phyloP scores from a whole-genome alignment of 2,888 invertebrate species.

The Lomographa bimaculata region DNA sequence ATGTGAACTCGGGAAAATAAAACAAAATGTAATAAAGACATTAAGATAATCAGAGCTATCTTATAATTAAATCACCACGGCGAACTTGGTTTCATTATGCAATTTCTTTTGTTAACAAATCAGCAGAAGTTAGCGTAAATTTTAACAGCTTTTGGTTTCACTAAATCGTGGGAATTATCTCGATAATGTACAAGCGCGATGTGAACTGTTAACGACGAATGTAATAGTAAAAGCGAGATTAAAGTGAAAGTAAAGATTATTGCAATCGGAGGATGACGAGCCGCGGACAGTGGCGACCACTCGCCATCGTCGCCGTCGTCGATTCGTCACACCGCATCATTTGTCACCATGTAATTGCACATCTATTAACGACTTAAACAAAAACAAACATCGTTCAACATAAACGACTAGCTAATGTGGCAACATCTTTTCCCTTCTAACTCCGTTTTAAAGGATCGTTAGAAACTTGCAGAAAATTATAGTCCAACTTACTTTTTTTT shows the following conservation, averaged over 20 bases:
- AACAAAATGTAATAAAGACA: constrained; percentile 26
- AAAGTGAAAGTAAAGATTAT: constrained; percentile 34
- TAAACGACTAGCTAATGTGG: too few relatives aligned
- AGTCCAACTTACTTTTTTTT: too few relatives aligned
- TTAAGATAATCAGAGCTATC: constrained; percentile 17
- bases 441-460: too few relatives aligned
- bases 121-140: constrained; percentile 11
- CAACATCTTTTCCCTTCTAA: too few relatives aligned
- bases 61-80: constrained; percentile 20
- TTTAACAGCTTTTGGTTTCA: constrained; percentile 30
- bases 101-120: constrained; percentile 16
- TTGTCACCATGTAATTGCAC: constrained; percentile 14
- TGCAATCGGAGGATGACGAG: constrained; percentile 9
- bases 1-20: constrained; percentile 15
- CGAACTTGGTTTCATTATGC: constrained; percentile 11
- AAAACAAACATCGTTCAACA: not conserved
- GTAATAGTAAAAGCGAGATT: constrained; percentile 35
- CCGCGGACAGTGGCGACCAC: constrained; percentile 1
- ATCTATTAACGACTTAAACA: constrained; percentile 12
- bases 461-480: too few relatives aligned
- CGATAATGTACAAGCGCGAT: constrained; percentile 20
- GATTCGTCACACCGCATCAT: constrained; percentile 17
- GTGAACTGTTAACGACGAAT: constrained; percentile 27
- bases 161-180: constrained; percentile 32
- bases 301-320: too few relatives aligned